Conservation (phyloP, 2,888 invertebrate species). For the Apantesis nais region DNA sequence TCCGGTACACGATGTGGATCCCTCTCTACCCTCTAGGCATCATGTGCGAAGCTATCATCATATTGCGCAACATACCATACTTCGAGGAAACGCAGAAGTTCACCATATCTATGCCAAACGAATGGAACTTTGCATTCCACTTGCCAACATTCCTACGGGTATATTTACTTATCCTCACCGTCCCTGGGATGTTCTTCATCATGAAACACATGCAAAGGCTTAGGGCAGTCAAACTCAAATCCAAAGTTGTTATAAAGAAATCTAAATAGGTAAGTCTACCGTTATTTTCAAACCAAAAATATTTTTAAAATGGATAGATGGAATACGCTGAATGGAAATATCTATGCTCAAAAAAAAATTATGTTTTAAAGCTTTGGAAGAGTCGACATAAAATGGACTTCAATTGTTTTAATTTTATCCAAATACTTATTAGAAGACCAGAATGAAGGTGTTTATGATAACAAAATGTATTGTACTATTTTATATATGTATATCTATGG, state of each 20-base stretch:
- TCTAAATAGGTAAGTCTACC: slow-evolving; percentile 59
- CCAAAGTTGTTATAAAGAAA: slow-evolving; percentile 77
- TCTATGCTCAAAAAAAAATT: slow-evolving; percentile 11
- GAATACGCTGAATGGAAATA: not conserved
- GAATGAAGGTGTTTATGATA: not conserved
- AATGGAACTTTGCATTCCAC: slow-evolving; percentile 94
- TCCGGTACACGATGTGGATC: slow-evolving; percentile 97
- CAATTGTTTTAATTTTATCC: not conserved
- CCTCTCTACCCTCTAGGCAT: slow-evolving; percentile 96
- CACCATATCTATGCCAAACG: slow-evolving; percentile 92
- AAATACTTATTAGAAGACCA: not conserved
- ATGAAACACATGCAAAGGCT: slow-evolving; percentile 94
- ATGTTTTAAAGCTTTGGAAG: not conserved
- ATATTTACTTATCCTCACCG: slow-evolving; percentile 90
- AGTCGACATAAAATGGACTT: not conserved
- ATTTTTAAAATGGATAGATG: not conserved
- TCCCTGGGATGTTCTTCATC: slow-evolving; percentile 91
- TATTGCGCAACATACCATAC: slow-evolving; percentile 94
- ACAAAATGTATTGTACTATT: too few species aligned
- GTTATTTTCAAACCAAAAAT: slow-evolving; percentile 9
- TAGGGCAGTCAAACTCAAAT: slow-evolving; percentile 88
- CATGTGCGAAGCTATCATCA: slow-evolving; percentile 93
- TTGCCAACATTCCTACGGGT: slow-evolving; percentile 92
- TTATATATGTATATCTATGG: too few species aligned
- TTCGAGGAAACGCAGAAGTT: slow-evolving; percentile 94